Conservation (phyloP, 1,140 invertebrate species). For the Physella acuta region DNA sequence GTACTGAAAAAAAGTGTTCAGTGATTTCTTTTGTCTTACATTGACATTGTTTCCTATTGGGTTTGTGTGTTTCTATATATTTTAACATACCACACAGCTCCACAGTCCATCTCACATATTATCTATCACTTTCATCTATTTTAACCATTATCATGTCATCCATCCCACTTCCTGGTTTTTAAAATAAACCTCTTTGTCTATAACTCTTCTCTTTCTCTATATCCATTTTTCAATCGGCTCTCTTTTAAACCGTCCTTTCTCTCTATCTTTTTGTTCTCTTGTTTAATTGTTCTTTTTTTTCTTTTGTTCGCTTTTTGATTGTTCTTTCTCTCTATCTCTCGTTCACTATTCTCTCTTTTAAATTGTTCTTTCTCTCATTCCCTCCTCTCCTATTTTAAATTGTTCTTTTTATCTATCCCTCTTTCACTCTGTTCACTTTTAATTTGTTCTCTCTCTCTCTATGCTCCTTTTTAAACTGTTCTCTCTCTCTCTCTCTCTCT, state of each 20-base stretch:
- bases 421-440: not conserved
- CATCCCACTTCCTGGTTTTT: too few relatives aligned
- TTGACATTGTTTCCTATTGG: too few relatives aligned
- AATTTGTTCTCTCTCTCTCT: conserved; percentile 3
- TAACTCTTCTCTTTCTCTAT: not conserved
- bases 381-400: too few relatives aligned
- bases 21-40: too few relatives aligned
- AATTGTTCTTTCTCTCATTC: too few relatives aligned
- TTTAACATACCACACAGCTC: too few relatives aligned
- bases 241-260: not conserved
- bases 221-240: not conserved
- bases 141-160: too few relatives aligned
- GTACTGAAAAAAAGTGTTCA: too few relatives aligned
- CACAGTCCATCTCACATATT: too few relatives aligned
- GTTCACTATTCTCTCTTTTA: not conserved
- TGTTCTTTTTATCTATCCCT: not conserved
- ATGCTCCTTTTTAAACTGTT: not conserved
- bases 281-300: not conserved
- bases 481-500: conserved; percentile 10
- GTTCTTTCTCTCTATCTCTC: not conserved
- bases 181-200: too few relatives aligned
- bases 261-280: conserved; percentile 3
- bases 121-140: too few relatives aligned
- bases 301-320: not conserved
- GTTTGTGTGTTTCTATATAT: too few relatives aligned